A percentile compares a stretch with the other conserved stretches of the same genome.
Evolutionary conservation across 2,797 vertebrate genomes (phyloP).

Genomic region (Rhabdophis nuchalis): DNA sequence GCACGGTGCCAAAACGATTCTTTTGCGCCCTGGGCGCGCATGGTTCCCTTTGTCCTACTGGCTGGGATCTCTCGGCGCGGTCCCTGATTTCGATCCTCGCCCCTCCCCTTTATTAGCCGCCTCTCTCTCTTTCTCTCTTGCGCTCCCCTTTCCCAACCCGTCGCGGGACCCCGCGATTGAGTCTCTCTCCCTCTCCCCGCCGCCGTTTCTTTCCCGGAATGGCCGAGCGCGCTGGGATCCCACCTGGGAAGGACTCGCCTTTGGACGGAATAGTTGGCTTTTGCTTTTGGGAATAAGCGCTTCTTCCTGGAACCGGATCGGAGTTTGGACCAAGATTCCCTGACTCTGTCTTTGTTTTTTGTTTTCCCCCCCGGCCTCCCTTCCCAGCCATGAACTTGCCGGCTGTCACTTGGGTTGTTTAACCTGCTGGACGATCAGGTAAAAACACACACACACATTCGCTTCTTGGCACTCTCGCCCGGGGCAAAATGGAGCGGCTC

Average conservation of each 20-base stretch:
- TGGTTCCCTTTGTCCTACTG: constrained; percentile 88
- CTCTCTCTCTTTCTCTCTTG: background rate
- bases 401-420: constrained; percentile 42
- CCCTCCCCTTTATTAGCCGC: constrained; percentile 17
- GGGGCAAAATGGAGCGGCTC: background rate
- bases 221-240: constrained; percentile 23
- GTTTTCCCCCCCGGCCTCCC: background rate
- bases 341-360: too few relatives aligned
- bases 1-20: background rate
- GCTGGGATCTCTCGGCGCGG: constrained; percentile 26
- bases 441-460: constrained; percentile 46
- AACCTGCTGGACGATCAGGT: constrained; percentile 58
- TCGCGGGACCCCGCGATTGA: background rate
- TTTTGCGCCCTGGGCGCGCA: constrained; percentile 63
- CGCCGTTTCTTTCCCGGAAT: constrained; percentile 29
- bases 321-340: constrained; percentile 8
- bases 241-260: constrained; percentile 35
- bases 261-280: constrained; percentile 55
- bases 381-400: constrained; percentile 58
- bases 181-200: background rate
- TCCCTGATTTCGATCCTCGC: background rate
- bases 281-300: constrained; percentile 41
- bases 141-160: background rate
- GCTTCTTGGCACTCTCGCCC: background rate
- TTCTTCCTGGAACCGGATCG: background rate